Base-by-base conservation (phyloP, 2,113 vertebrate genomes). In the Myxocyprinus asiaticus region DNA sequence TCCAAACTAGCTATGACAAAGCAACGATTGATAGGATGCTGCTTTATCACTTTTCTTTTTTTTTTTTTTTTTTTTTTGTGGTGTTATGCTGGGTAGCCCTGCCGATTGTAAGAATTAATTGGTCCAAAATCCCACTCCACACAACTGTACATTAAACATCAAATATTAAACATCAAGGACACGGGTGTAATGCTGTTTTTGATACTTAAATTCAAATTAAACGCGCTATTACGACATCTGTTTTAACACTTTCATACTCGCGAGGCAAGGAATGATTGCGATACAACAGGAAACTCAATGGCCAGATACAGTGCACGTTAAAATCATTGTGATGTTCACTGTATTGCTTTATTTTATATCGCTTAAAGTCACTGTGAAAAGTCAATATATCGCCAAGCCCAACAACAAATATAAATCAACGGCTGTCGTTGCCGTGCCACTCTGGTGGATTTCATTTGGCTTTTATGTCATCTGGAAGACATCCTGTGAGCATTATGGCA, bases 381-480 rank as follows among this genome's bases (percentile, higher is more conserved):
- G 50, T 63, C 33, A 48, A 42, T 51, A n/a, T 10, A 58, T 51
- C 12, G 11, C 56, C 44, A 7, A 14, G 44, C 63, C 58, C 58
- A 62, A 22, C 15, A 62, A 17, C 51, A 45, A 9, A 22, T 44
- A 45, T 72, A 33, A 33, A 33, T 33, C 22, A 33, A 33, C 22
- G n/a, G n/a, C n/a, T n/a, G n/a, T 72, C 42, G 12, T 72, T 59
- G 43, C 58, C 12, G 44, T 6, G 12, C 48, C 15, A 2, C 70
- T 75, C 72, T 59, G 65, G 4, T 55, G 47, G 47, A 11, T 53
- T 61, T 12, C 22, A 58, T 62, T 73, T 6, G 5, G 33, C 72
- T 64, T n/a, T 55, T 47, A 47, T 72, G 69, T 59, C 55, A 74
- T 72, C 76, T 61, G 73, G 76, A 78, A 76, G 58, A 71, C 55